phyloP scores from a whole-genome alignment of 2,888 invertebrate species.

The Cetonia aurata region DNA sequence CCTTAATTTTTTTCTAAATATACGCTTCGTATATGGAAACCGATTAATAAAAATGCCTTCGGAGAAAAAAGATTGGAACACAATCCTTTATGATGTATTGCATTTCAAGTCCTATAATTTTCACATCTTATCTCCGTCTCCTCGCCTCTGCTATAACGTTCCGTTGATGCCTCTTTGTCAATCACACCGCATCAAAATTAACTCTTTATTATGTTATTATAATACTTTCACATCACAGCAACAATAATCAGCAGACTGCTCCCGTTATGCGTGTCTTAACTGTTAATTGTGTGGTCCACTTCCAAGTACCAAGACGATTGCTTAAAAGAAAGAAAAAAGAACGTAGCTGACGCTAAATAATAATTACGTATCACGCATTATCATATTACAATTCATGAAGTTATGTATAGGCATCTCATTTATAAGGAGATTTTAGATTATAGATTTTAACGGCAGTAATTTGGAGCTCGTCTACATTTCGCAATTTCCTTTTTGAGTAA shows the following conservation, averaged over 20 bases:
- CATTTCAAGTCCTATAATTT: conserved; percentile 34
- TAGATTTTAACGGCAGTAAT: conserved; percentile 17
- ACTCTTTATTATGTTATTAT: conserved; percentile 41
- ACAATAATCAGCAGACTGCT: conserved; percentile 40
- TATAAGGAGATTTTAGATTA: conserved; percentile 22
- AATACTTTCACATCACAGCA: conserved; percentile 40
- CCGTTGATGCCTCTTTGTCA: conserved; percentile 34
- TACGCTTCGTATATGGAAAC: conserved; percentile 30
- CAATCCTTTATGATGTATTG: conserved; percentile 30
- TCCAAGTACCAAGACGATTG: conserved; percentile 31
- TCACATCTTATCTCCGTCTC: conserved; percentile 32
- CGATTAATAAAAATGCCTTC: conserved; percentile 37
- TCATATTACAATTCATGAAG: conserved; percentile 30
- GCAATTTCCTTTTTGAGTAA: too few species aligned
- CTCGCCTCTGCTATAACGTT: conserved; percentile 6
- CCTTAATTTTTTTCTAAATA: conserved; percentile 29
- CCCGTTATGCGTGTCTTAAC: conserved; percentile 37
- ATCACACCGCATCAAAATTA: conserved; percentile 31
- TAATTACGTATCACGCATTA: conserved; percentile 36
- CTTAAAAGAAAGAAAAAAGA: conserved; percentile 22
- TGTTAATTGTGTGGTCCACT: conserved; percentile 41
- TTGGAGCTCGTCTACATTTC: neutral
- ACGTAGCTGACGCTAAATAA: conserved; percentile 33
- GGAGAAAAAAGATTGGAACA: conserved; percentile 25
- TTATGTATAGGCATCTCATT: conserved; percentile 13